Conservation (phyloP, 2,888 invertebrate genomes). For the Aphodius sticticus region DNA sequence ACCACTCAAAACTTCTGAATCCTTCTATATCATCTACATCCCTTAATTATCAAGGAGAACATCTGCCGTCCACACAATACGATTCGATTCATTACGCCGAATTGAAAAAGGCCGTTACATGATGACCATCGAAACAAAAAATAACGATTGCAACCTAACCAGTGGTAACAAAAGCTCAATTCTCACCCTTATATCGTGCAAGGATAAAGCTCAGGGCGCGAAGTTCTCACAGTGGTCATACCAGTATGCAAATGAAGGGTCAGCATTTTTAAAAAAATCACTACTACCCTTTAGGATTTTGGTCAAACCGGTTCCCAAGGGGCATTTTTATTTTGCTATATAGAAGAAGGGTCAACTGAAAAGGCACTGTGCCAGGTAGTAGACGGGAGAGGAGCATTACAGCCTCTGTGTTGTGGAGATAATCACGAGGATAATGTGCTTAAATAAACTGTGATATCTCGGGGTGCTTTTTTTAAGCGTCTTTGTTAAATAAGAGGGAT, state of each 20-base stretch:
- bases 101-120: slow-evolving; percentile 30
- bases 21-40: background rate
- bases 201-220: background rate
- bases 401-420: too few relatives aligned
- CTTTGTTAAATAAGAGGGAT: too few relatives aligned
- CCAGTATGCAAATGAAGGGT: slow-evolving; percentile 58
- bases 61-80: slow-evolving; percentile 18
- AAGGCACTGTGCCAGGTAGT: too few relatives aligned
- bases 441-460: too few relatives aligned
- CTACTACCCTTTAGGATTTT: slow-evolving; percentile 37
- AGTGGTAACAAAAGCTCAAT: background rate
- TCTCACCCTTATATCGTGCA: slow-evolving; percentile 13
- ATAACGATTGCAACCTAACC: background rate
- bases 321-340: slow-evolving; percentile 23
- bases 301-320: slow-evolving; percentile 53
- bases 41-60: slow-evolving; percentile 8
- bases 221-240: slow-evolving; percentile 54
- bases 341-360: background rate
- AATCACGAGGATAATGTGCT: too few relatives aligned
- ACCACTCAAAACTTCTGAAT: too few relatives aligned
- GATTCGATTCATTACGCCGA: slow-evolving; percentile 9
- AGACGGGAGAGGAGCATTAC: too few relatives aligned
- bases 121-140: slow-evolving; percentile 24
- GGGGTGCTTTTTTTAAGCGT: too few relatives aligned
- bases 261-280: slow-evolving; percentile 54